These are phyloP conservation scores for Drosophila eugracilis DNA, from an alignment of 1,140 invertebrate genomes.

Conservation along the genomic window DNA sequence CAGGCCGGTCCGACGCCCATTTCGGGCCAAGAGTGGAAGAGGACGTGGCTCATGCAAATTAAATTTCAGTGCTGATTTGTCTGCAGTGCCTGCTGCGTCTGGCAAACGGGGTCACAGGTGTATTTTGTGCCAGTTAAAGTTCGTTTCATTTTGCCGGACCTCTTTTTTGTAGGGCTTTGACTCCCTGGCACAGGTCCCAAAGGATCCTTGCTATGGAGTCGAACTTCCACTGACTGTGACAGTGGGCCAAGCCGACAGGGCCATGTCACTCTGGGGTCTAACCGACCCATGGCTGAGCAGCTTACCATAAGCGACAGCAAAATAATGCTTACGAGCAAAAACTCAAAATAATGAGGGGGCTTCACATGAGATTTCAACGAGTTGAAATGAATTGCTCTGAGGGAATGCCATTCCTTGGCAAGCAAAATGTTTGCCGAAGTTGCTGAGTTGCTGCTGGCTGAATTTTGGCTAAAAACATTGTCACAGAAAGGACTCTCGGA, in stretches of 20 bases:
- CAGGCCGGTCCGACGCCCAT: slow-evolving; percentile 40
- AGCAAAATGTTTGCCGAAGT: slow-evolving; percentile 12
- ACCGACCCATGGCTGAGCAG: slow-evolving; percentile 7
- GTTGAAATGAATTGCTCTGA: slow-evolving; percentile 40
- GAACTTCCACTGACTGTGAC: slow-evolving; percentile 27
- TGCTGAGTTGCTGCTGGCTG: not conserved
- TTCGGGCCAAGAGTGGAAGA: slow-evolving; percentile 7
- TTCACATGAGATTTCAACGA: slow-evolving; percentile 46
- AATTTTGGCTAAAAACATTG: slow-evolving; percentile 8
- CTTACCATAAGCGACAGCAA: slow-evolving; percentile 39
- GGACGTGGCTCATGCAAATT: slow-evolving; percentile 69
- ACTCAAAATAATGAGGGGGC: slow-evolving; percentile 43
- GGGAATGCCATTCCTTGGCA: slow-evolving; percentile 7
- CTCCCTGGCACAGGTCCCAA: slow-evolving; percentile 22
- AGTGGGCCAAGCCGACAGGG: slow-evolving; percentile 39
- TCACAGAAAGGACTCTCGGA: slow-evolving; percentile 10
- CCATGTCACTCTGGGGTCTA: slow-evolving; percentile 29
- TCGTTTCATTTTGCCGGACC: slow-evolving; percentile 31
- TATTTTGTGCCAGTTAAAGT: slow-evolving; percentile 72
- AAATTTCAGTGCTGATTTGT: slow-evolving; percentile 80
- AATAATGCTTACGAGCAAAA: slow-evolving; percentile 42
- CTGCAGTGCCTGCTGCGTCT: slow-evolving; percentile 29
- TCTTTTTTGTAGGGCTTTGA: slow-evolving; percentile 6
- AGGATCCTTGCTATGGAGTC: slow-evolving; percentile 30
- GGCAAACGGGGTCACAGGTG: slow-evolving; percentile 73